Conservation (phyloP, 2,797 vertebrate genomes). For the Betta splendens region DNA sequence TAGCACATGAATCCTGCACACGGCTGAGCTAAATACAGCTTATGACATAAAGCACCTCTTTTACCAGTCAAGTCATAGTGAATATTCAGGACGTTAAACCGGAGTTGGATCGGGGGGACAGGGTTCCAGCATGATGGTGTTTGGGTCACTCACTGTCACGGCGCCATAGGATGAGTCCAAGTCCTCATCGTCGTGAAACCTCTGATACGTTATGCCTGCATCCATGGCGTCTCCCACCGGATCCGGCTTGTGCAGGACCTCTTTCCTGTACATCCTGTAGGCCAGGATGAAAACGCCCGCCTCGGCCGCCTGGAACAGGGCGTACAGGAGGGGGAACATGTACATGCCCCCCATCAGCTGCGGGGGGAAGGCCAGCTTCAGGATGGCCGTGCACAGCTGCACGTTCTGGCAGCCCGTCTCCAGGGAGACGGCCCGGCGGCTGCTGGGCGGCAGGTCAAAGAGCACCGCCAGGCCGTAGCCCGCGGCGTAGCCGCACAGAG, state of each 20-base stretch:
- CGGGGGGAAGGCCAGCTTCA: conserved; percentile 94
- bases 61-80: too few relatives aligned
- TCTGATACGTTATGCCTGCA: conserved; percentile 90
- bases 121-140: conserved; percentile 81
- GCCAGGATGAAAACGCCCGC: conserved; percentile 91
- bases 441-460: conserved; percentile 89
- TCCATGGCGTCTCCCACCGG: conserved; percentile 78
- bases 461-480: conserved; percentile 91
- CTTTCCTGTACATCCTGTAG: conserved; percentile 89
- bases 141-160: conserved; percentile 82
- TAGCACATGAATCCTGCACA: conserved; percentile 1
- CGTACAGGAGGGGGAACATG: conserved; percentile 97
- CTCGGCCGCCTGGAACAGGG: conserved; percentile 94
- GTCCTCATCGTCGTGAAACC: conserved; percentile 90
- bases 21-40: conserved; percentile 28
- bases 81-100: too few relatives aligned
- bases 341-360: conserved; percentile 94
- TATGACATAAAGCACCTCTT: conserved; percentile 35
- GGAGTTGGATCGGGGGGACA: conserved; percentile 78
- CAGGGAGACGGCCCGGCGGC: conserved; percentile 90
- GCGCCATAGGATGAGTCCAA: conserved; percentile 89
- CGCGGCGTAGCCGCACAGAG: conserved; percentile 88
- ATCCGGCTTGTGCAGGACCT: conserved; percentile 86
- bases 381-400: conserved; percentile 96
- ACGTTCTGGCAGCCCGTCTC: conserved; percentile 98